Evolutionary conservation across 1,140 invertebrate genomes (phyloP), one percentile per base, ranked within the genome.

Genomic region (Dendroctonus ponderosae): DNA sequence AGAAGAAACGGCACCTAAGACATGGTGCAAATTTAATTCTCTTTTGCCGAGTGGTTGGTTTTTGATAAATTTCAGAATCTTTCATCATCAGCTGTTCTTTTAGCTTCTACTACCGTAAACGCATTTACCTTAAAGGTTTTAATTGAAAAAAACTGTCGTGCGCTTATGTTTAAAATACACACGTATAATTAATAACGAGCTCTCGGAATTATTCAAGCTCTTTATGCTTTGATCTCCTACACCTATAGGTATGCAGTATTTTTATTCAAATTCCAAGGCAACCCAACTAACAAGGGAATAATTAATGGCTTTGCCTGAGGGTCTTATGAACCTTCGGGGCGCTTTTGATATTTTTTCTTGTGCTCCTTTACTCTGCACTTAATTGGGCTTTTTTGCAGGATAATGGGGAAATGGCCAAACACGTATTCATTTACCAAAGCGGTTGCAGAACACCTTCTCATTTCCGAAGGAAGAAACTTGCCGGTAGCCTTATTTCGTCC

Each of bases 371-470:
- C 14, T 39, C 9, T 8, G 39, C 12, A 8, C 2, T 50, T 2
- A 26, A 3, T 12, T 62, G 37, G 39, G 5, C 14, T 44, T 61
- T 76, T 71, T 46, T 26, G 26, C 57, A 77, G 79, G 26, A 71
- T 86, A 14, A 71, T 86, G 50, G 82, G 81, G 38, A 76, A 82
- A 58, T 83, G 83, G 78, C 90, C 90, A 0, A 93, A 93, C 73
- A 91, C 90, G 1, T 93, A 93, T 72, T 88, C 88, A 6, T 91
- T 89, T 76, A 91, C 86, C 12, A 92, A 93, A 80, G 84, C 86
- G 12, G 77, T 92, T 14, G 86, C 87, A 0, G 91, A 92, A 78
- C 84, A 89, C 70, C 72, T 91, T 52, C 84, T 92, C 6, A 76
- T 79, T 5, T 83, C 84, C 72, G 83, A 85, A 68, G 80, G 80